Evolutionary conservation across 2,888 invertebrate genomes (phyloP).

Genomic region (Bhutanitis thaidina): DNA sequence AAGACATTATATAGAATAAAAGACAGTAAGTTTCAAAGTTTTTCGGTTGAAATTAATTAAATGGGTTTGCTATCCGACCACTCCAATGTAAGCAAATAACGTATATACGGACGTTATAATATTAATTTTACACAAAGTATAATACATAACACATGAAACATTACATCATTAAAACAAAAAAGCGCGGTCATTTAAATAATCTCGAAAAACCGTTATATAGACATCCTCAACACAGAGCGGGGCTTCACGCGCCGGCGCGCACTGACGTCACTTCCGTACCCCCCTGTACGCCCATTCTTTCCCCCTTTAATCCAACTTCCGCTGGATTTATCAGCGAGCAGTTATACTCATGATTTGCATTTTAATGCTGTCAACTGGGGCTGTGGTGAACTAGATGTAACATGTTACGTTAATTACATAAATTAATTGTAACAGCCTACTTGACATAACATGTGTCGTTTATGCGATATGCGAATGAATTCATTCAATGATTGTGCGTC

Average conservation of each 20-base stretch:
- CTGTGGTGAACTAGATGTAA: slow-evolving; percentile 1
- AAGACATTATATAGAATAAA: too few species aligned
- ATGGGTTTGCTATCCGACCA: too few species aligned
- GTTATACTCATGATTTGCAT: slow-evolving; percentile 14
- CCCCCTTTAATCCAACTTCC: slow-evolving; percentile 23
- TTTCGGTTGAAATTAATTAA: too few species aligned
- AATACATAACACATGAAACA: background rate
- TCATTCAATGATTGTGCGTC: too few species aligned
- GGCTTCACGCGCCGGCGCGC: slow-evolving; percentile 32
- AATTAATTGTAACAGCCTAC: background rate
- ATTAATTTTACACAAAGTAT: too few species aligned
- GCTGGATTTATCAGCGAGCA: slow-evolving; percentile 19
- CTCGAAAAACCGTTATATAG: slow-evolving; percentile 14
- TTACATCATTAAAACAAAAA: slow-evolving; percentile 10
- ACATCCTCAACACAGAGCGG: slow-evolving; percentile 1
- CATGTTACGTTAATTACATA: slow-evolving; percentile 6
- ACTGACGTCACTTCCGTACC: slow-evolving; percentile 35
- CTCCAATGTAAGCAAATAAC: too few species aligned
- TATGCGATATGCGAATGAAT: too few species aligned
- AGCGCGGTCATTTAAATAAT: slow-evolving; percentile 9
- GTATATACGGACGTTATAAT: too few species aligned
- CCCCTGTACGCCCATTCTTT: slow-evolving; percentile 7
- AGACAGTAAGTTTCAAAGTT: too few species aligned
- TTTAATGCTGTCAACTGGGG: slow-evolving; percentile 5
- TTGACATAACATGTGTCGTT: too few species aligned